phyloP scores from a whole-genome alignment of 2,113 vertebrate genomes.

The Pogona vitticeps region DNA sequence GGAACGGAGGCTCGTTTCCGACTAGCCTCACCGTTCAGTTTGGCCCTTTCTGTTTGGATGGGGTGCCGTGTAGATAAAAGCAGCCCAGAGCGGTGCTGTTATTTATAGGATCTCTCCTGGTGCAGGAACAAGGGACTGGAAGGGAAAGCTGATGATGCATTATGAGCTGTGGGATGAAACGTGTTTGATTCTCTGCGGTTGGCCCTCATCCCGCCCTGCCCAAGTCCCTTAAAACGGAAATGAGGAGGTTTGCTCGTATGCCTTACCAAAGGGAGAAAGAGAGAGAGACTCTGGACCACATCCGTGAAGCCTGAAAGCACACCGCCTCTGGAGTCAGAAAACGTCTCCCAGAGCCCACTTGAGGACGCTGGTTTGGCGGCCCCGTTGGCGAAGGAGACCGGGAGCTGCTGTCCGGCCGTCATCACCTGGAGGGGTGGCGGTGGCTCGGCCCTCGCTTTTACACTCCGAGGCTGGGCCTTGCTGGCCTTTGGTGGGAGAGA shows the following conservation, averaged over 20 bases:
- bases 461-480: conserved; percentile 41
- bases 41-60: conserved; percentile 55
- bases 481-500: too few species aligned
- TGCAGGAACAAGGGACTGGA: conserved; percentile 32
- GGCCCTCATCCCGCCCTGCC: conserved; percentile 72
- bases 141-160: conserved; percentile 62
- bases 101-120: conserved; percentile 63
- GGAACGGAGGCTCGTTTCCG: conserved; percentile 59
- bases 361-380: too few species aligned
- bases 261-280: conserved; percentile 62
- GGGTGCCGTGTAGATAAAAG: conserved; percentile 60
- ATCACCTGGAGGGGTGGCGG: too few species aligned
- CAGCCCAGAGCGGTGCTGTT: conserved; percentile 68
- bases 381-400: background rate
- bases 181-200: conserved; percentile 55
- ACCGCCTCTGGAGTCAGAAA: conserved; percentile 65
- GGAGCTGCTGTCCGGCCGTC: background rate
- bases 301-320: conserved; percentile 72
- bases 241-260: conserved; percentile 65
- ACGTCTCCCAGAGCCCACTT: background rate
- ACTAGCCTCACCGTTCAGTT: too few species aligned
- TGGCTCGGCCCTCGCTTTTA: background rate
- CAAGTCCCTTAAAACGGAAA: conserved; percentile 70
- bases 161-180: conserved; percentile 62
- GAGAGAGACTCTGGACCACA: conserved; percentile 27